phyloP scores from a whole-genome alignment of 2,888 invertebrate genomes.

The Carterocephalus palaemon region DNA sequence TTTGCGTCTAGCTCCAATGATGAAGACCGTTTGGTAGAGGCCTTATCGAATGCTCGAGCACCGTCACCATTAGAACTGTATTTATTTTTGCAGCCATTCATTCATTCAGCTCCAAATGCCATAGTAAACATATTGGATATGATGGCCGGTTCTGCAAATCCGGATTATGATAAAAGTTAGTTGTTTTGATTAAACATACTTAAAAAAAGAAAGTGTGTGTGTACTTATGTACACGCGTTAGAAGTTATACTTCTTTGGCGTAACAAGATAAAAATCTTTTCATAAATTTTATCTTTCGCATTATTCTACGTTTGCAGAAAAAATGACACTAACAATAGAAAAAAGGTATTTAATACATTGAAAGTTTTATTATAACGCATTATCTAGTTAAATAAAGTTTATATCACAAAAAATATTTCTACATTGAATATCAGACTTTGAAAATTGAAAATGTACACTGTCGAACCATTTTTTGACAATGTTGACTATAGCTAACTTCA shows the following conservation, averaged over 20 bases:
- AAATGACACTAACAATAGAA: too few relatives aligned
- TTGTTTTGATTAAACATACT: slow-evolving; percentile 20
- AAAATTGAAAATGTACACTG: too few relatives aligned
- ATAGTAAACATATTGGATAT: slow-evolving; percentile 76
- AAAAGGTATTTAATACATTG: too few relatives aligned
- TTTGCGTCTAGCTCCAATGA: slow-evolving; percentile 74
- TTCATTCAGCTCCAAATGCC: slow-evolving; percentile 87
- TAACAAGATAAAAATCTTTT: too few relatives aligned
- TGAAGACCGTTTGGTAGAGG: slow-evolving; percentile 79
- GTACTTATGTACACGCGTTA: too few relatives aligned
- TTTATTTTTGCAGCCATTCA: slow-evolving; percentile 86
- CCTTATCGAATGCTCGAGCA: slow-evolving; percentile 78
- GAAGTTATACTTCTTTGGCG: too few relatives aligned
- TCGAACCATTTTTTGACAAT: too few relatives aligned
- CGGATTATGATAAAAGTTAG: slow-evolving; percentile 83
- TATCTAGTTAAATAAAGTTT: too few relatives aligned
- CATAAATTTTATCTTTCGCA: too few relatives aligned
- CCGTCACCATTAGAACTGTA: slow-evolving; percentile 87
- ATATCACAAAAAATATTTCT: background rate
- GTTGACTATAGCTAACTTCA: too few relatives aligned
- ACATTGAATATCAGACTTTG: background rate
- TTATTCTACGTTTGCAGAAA: too few relatives aligned
- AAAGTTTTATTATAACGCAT: too few relatives aligned
- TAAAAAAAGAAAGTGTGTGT: background rate
- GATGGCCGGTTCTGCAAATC: slow-evolving; percentile 77